phyloP scores from a whole-genome alignment of 2,113 vertebrate genomes.

The Thalassarche chlororhynchos region DNA sequence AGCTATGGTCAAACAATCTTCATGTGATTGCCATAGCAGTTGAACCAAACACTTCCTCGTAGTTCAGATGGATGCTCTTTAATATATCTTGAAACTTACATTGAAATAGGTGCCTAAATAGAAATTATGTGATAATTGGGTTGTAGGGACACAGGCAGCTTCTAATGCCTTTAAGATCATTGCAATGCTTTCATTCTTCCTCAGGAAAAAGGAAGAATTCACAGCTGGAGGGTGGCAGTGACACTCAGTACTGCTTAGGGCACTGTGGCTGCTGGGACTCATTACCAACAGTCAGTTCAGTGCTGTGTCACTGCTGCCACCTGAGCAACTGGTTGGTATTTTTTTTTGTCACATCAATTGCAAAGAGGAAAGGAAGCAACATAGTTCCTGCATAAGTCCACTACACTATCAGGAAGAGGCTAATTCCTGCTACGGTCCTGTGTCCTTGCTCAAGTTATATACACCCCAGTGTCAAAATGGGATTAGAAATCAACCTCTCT shows the following conservation, averaged over 20 bases:
- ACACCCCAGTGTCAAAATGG: background rate
- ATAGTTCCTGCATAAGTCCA: background rate
- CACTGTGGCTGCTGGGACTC: background rate
- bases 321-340: background rate
- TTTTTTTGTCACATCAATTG: background rate
- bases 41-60: background rate
- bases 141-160: background rate
- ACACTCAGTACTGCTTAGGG: background rate
- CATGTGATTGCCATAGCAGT: background rate
- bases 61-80: background rate
- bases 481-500: background rate
- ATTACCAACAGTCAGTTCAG: background rate
- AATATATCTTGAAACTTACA: background rate
- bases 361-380: background rate
- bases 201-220: background rate
- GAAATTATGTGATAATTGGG: background rate
- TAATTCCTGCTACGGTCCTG: background rate
- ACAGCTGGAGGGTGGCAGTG: background rate
- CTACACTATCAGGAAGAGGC: background rate
- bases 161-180: background rate
- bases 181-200: background rate
- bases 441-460: background rate
- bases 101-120: background rate
- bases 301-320: background rate
- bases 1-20: background rate